Base-by-base conservation (phyloP, 2,113 vertebrate genomes). In the Sarotherodon lohbergeri region DNA sequence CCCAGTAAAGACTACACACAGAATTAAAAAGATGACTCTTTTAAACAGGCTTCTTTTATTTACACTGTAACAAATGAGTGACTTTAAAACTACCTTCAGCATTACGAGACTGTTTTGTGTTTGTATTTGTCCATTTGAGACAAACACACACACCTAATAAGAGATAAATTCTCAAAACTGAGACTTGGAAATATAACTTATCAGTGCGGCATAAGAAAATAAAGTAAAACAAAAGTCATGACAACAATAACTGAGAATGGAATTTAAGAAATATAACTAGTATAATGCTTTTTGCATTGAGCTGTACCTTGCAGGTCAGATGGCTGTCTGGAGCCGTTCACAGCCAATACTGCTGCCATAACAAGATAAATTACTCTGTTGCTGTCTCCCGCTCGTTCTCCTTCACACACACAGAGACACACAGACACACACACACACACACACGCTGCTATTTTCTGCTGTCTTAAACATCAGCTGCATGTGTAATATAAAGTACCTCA, bases 351-450 rank as follows among this genome's bases (percentile, higher is more conserved):
- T 50, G 13, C 86, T 92, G 91, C 90, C 91, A 91, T 52, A 79
- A 81, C 34, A 93, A 89, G 91, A 95, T 92, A 41, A 83, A 95
- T 93, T 79, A 89, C 73, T 84, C 73, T 80, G 89, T 91, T 89
- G 13, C 19, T 63, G 13, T 76, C 55, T 55, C 79, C 3, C 22
- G 17, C 39, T 43, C n/a, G 3, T 5, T 4, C 13, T 16, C 7
- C 12, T 43, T 43, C 39, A 43, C n/a, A 66, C 32, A 73, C 50
- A 19, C 27, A 27, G 27, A 27, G 27, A 27, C 13, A 73, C 13
- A 73, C 39, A 71, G 1, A 46, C 7, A 54, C n/a, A 10, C 52
- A 54, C 1, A 9, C 52, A 10, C 52, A 73, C 8, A 27, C 22
- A 11, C 24, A 76, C 1, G 5, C 41, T 76, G 24, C 43, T 50